These are phyloP conservation scores for Coregonus ussuriensis DNA, from an alignment of 2,797 vertebrate genomes.

Conservation along the genomic window DNA sequence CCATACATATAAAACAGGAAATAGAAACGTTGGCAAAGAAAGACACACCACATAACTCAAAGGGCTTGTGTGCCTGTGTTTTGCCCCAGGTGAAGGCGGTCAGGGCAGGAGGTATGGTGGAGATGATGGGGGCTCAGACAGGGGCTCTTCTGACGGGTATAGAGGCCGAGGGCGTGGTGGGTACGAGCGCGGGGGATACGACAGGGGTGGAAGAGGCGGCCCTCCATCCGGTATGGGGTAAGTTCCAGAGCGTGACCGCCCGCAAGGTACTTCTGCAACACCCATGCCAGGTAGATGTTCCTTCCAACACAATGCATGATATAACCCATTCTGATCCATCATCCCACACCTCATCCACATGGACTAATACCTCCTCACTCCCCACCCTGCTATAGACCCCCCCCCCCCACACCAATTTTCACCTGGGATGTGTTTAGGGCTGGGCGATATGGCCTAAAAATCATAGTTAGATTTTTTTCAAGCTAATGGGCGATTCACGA, in stretches of 20 bases:
- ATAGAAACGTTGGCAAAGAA: no score
- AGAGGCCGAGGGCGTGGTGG: constrained; percentile 53
- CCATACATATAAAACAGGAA: background rate
- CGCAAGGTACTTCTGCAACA: constrained; percentile 69
- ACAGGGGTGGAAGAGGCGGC: constrained; percentile 65
- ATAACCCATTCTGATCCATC: constrained; percentile 19
- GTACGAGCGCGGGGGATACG: constrained; percentile 31
- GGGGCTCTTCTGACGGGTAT: constrained; percentile 63
- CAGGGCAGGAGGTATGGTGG: constrained; percentile 70
- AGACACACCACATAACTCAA: background rate
- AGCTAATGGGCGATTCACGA: no score
- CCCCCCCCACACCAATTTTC: background rate
- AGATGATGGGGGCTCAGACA: constrained; percentile 66
- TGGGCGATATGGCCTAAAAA: no score
- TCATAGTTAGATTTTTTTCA: no score
- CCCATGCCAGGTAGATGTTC: constrained; percentile 39
- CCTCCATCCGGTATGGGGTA: constrained; percentile 81
- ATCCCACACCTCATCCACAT: constrained; percentile 30
- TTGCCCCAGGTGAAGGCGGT: constrained; percentile 62
- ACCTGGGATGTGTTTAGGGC: background rate
- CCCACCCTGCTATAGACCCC: constrained; percentile 44
- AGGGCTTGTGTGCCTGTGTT: background rate
- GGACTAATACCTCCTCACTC: constrained; percentile 25
- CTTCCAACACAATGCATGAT: constrained; percentile 29
- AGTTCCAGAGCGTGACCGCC: constrained; percentile 77